These are phyloP conservation scores for Tupaia tana DNA, from an alignment of 2,113 vertebrate species.

Conservation along the genomic window DNA sequence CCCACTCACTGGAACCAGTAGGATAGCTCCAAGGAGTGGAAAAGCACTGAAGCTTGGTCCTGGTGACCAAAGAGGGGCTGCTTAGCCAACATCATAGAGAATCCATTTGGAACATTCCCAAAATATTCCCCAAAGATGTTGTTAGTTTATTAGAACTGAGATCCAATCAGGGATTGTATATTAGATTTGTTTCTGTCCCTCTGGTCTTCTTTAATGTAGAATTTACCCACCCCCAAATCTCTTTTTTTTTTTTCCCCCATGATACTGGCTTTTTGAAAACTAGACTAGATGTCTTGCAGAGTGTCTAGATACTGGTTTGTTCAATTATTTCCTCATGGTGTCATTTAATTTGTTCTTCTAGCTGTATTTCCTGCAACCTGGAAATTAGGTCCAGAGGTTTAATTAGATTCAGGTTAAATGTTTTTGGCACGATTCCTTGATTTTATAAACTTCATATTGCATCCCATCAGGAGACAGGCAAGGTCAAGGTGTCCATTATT, in stretches of 20 bases:
- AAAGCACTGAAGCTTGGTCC: not conserved
- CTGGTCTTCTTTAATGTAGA: not conserved
- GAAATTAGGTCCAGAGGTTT: constrained; percentile 27
- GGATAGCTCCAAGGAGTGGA: not conserved
- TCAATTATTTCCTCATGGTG: not conserved
- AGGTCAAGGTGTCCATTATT: not conserved
- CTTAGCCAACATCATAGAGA: not conserved
- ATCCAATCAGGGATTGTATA: not conserved
- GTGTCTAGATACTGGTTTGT: not conserved
- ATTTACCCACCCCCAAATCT: not conserved
- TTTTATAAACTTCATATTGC: not conserved
- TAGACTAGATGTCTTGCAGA: not conserved
- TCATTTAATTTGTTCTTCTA: constrained; percentile 29
- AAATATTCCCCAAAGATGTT: not conserved
- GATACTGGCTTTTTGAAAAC: not conserved
- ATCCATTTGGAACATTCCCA: not conserved
- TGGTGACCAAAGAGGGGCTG: not conserved
- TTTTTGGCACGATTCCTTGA: not conserved
- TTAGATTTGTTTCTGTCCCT: not conserved
- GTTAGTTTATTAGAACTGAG: not conserved
- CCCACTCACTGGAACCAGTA: not conserved
- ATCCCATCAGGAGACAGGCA: not conserved
- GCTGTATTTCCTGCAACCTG: constrained; percentile 39
- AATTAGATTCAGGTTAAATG: constrained; percentile 43
- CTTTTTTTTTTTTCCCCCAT: not conserved